Evolutionary conservation across 2,888 invertebrate genomes (phyloP).

Genomic region (Empis stercorea): DNA sequence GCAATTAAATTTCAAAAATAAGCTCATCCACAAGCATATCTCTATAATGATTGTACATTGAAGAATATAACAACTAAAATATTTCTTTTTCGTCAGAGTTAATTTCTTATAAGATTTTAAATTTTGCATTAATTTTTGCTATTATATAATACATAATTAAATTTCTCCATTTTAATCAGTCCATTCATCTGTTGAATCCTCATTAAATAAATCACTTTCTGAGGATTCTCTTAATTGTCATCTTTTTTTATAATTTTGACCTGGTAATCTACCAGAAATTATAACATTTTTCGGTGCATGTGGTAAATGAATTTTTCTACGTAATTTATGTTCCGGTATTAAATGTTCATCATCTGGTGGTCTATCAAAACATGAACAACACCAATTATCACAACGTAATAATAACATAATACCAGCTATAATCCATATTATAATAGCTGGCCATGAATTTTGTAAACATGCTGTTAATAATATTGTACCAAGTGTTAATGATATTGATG

Average conservation of each 20-base stretch:
- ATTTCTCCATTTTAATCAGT: slow-evolving; percentile 14
- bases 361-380: slow-evolving; percentile 32
- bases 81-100: too few species aligned
- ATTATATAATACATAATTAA: too few species aligned
- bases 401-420: slow-evolving; percentile 27
- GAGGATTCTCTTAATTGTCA: slow-evolving; percentile 35
- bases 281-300: slow-evolving; percentile 27
- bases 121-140: too few species aligned
- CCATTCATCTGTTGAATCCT: slow-evolving; percentile 23
- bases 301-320: slow-evolving; percentile 25
- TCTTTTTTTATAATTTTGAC: slow-evolving; percentile 25
- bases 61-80: too few species aligned
- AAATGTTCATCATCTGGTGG: slow-evolving; percentile 25
- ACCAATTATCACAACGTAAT: slow-evolving; percentile 32
- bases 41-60: too few species aligned
- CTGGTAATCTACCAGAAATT: slow-evolving; percentile 20
- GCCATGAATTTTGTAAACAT: slow-evolving; percentile 32
- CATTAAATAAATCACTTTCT: slow-evolving; percentile 32
- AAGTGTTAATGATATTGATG: slow-evolving; percentile 24
- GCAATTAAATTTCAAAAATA: too few species aligned
- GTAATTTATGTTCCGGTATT: slow-evolving; percentile 21
- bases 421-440: slow-evolving; percentile 31
- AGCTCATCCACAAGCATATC: too few species aligned
- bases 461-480: slow-evolving; percentile 26
- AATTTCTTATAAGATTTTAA: too few species aligned